Evolutionary conservation across 2,113 vertebrate genomes (phyloP), one percentile per base, ranked within the genome.

Genomic region (Xerus inauris): DNA sequence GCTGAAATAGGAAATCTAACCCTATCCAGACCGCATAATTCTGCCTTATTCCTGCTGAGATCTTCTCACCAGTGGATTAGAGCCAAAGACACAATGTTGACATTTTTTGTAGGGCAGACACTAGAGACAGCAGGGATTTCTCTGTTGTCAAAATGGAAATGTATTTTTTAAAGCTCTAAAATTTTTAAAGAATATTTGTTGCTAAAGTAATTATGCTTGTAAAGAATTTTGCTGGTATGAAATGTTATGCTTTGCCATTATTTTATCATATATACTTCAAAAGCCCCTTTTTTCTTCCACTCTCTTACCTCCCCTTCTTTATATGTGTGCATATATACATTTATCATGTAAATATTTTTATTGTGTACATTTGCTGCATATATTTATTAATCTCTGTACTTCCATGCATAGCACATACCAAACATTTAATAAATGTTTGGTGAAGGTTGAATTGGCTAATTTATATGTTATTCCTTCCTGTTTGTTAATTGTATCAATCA

Each of bases 1-100:
- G 88, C 94, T 91, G 49, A 97, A 97, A 96, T 92, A 91, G 72
- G 35, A 98, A 96, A 86, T 95, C 77, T 79, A 94, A 88, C 69
- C 69, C 72, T 87, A 92, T 47, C 54, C 57, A 30, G 65, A 84
- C 77, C 73, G 54, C 28, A 86, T 87, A 95, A 95, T 89, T 96
- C 28, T 79, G 64, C 35, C 83, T 9, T 35, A 38, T 71, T 91
- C 95, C 93, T 97, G 95, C 97, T 94, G 91, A 95, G 95, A 96
- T 16, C 42, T 67, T 96, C 81, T 94, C 91, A 80, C 91, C 73
- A 80, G 77, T 93, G 86, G 49, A 79, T 83, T 71, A 77, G 26
- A 83, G 75, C 83, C 90, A 96, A 95, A 96, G 35, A 93, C 35
- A 94, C 30, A 80, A n/a, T 88, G 47, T 71, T 91, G 89, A 89